Conservation (phyloP, 2,113 vertebrate species). For the Xenopus laevis region DNA sequence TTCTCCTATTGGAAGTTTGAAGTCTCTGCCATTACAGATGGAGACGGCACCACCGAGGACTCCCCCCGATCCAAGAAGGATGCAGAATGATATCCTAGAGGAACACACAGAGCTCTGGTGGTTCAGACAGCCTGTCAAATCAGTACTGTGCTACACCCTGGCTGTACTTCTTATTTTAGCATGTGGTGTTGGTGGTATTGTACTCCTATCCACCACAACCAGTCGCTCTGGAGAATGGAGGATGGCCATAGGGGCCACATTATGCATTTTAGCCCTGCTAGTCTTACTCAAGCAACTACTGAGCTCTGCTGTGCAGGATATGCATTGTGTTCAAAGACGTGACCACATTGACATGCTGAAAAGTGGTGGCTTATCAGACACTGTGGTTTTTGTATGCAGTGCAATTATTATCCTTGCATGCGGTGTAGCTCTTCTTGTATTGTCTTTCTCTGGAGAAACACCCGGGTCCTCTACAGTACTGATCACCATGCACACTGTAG, state of each 20-base stretch:
- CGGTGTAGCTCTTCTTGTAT: slow-evolving; percentile 75
- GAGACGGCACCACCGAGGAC: slow-evolving; percentile 64
- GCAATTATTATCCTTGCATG: slow-evolving; percentile 79
- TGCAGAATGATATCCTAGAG: slow-evolving; percentile 80
- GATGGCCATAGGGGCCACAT: slow-evolving; percentile 78
- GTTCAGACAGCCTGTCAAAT: slow-evolving; percentile 88
- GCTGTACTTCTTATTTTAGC: slow-evolving; percentile 83
- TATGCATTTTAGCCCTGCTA: slow-evolving; percentile 86
- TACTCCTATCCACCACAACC: slow-evolving; percentile 88
- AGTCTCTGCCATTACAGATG: slow-evolving; percentile 54
- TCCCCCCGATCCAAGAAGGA: slow-evolving; percentile 59
- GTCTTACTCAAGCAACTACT: slow-evolving; percentile 93
- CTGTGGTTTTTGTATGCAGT: slow-evolving; percentile 78
- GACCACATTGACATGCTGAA: slow-evolving; percentile 84
- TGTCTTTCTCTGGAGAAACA: slow-evolving; percentile 77
- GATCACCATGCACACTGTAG: slow-evolving; percentile 86
- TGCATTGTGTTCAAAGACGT: slow-evolving; percentile 90
- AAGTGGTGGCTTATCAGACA: slow-evolving; percentile 84
- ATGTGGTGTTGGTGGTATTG: slow-evolving; percentile 83
- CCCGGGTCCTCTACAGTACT: slow-evolving; percentile 66
- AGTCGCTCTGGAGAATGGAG: slow-evolving; percentile 93
- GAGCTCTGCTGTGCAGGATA: slow-evolving; percentile 96
- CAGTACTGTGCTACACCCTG: slow-evolving; percentile 81
- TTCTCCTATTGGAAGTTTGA: not conserved
- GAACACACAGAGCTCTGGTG: slow-evolving; percentile 98